Evolutionary conservation across 92 coral and sea anemone genomes (phyloP).

Genomic region (Virgularia gustaviana): DNA sequence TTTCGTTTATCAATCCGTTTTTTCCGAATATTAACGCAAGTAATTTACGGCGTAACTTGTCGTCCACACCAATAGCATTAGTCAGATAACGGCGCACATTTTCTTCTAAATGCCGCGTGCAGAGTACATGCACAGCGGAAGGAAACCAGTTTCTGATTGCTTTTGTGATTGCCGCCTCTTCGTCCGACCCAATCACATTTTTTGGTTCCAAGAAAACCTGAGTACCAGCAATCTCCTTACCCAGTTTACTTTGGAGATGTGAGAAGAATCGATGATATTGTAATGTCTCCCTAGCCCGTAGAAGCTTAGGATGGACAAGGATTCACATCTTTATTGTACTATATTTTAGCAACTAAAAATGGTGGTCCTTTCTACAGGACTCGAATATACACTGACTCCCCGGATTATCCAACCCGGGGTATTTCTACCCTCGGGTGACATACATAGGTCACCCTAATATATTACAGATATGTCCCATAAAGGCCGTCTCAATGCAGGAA

Average conservation of each 20-base stretch:
- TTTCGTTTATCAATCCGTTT: background rate
- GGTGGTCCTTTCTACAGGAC: too few species aligned
- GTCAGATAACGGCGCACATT: background rate
- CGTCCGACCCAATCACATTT: background rate
- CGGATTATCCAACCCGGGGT: too few species aligned
- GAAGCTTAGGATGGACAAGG: too few species aligned
- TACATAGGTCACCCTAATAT: too few species aligned
- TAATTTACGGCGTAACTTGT: background rate
- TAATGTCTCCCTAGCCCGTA: too few species aligned
- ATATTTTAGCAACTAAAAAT: too few species aligned
- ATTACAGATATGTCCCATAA: too few species aligned
- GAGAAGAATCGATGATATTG: background rate
- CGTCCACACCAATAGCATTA: background rate
- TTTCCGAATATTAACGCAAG: background rate
- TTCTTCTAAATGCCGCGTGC: background rate
- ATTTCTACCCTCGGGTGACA: too few species aligned
- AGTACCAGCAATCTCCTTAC: background rate
- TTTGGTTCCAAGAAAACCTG: background rate
- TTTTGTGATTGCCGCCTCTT: conserved; percentile 1
- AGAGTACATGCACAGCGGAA: too few species aligned
- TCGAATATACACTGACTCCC: too few species aligned
- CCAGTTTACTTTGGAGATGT: background rate
- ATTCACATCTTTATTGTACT: too few species aligned
- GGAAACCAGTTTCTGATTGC: background rate
- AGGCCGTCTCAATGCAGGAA: too few species aligned